A percentile compares a stretch with the other conserved stretches of the same genome.
phyloP scores from a whole-genome alignment of 53 echinoderm and acorn worm species.

The Temnopleurus reevesii region DNA sequence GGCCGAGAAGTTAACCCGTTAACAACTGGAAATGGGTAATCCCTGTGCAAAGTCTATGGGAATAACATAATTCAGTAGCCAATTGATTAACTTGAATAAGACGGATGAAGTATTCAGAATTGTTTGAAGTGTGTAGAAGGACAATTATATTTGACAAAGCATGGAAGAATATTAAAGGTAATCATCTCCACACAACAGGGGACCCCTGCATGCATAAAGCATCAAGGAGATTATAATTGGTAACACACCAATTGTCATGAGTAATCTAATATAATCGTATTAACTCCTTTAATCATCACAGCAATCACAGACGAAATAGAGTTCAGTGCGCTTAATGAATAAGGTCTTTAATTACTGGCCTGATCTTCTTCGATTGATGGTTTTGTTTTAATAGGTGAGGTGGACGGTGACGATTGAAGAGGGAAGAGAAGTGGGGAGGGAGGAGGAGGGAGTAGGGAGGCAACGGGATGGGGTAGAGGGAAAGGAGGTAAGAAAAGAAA shows the following conservation, averaged over 20 bases:
- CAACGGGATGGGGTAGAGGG: not conserved
- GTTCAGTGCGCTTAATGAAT: not conserved
- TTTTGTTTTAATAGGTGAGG: not conserved
- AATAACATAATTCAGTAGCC: too few species aligned
- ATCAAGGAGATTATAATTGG: conserved; percentile 12
- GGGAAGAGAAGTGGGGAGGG: not conserved
- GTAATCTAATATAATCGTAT: conserved; percentile 38
- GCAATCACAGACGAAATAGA: not conserved
- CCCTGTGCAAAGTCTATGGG: too few species aligned
- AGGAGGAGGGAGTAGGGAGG: not conserved
- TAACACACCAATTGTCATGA: conserved; percentile 34
- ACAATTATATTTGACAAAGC: not conserved
- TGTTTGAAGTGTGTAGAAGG: too few species aligned
- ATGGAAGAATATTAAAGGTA: conserved; percentile 11
- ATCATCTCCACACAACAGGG: not conserved
- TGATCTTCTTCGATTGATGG: not conserved
- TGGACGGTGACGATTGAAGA: not conserved
- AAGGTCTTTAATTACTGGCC: conserved; percentile 33
- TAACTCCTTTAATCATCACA: not conserved
- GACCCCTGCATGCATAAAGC: not conserved
- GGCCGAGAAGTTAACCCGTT: too few species aligned
- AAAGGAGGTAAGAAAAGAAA: not conserved
- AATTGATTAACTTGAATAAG: too few species aligned
- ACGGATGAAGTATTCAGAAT: too few species aligned
- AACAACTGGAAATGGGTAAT: too few species aligned